Conservation (phyloP, 2,797 vertebrate species). For the Botia kubotai region DNA sequence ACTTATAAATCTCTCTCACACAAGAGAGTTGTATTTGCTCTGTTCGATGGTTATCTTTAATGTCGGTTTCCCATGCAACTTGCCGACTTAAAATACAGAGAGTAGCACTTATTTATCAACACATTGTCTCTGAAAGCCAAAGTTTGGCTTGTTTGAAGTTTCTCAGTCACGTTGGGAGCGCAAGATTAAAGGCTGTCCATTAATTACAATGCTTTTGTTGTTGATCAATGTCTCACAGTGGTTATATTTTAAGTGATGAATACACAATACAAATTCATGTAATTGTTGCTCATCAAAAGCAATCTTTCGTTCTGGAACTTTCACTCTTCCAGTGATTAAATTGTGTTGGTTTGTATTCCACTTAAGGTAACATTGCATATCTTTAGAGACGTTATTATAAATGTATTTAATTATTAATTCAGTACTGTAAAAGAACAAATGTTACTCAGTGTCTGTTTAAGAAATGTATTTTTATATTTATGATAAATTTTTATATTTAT, state of each 20-base stretch:
- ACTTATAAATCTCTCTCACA: conserved; percentile 41
- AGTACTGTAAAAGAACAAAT: too few species aligned
- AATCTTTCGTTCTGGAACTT: neutral
- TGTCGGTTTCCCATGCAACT: conserved; percentile 32
- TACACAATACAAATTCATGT: neutral
- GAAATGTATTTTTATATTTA: too few species aligned
- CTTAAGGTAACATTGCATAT: too few species aligned
- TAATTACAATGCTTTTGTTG: conserved; percentile 45
- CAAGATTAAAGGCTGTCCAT: conserved; percentile 43
- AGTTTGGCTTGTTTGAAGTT: neutral
- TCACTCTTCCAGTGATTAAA: too few species aligned
- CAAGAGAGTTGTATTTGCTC: conserved; percentile 27
- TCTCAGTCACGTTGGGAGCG: neutral
- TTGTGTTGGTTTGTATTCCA: too few species aligned
- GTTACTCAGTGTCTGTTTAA: too few species aligned
- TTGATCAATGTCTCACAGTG: conserved; percentile 35
- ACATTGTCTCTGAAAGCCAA: neutral
- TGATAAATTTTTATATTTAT: too few species aligned
- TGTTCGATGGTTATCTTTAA: conserved; percentile 31
- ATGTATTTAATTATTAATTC: too few species aligned
- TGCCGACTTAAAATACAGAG: conserved; percentile 23
- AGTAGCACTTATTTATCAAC: neutral
- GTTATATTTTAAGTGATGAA: neutral
- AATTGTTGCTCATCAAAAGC: neutral
- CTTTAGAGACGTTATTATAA: too few species aligned